Evolutionary conservation across 2,797 vertebrate genomes (phyloP).

Genomic region (Rhabdophis nuchalis): DNA sequence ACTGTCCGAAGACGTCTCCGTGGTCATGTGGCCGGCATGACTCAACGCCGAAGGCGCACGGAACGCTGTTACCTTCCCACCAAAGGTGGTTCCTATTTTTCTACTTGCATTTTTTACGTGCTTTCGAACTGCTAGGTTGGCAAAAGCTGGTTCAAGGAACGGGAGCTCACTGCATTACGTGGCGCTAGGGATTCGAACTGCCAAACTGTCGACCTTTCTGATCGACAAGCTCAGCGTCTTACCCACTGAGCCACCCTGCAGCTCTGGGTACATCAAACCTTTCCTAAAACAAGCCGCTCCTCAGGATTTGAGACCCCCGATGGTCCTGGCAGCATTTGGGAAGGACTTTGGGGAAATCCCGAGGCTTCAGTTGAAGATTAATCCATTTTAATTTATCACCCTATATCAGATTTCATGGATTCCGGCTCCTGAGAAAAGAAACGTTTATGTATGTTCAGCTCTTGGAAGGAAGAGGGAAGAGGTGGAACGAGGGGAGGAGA

Average conservation of each 20-base stretch:
- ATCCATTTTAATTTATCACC: neutral
- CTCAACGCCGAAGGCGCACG: too few relatives aligned
- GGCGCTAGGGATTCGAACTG: too few relatives aligned
- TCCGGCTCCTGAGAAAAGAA: neutral
- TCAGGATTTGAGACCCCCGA: neutral
- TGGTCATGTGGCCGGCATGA: too few relatives aligned
- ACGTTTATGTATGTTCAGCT: neutral
- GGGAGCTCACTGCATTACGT: too few relatives aligned
- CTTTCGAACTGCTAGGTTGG: too few relatives aligned
- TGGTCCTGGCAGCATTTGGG: neutral
- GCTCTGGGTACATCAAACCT: neutral
- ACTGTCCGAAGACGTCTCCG: too few relatives aligned
- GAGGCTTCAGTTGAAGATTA: neutral
- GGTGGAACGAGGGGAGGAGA: neutral
- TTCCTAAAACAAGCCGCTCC: neutral
- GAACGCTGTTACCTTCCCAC: too few relatives aligned
- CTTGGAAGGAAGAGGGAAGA: neutral
- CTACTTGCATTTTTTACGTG: too few relatives aligned
- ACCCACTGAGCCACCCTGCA: neutral
- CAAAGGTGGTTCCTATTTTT: too few relatives aligned
- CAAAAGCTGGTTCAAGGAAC: too few relatives aligned
- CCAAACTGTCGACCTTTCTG: too few relatives aligned
- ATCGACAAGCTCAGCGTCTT: too few relatives aligned
- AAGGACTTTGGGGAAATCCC: neutral
- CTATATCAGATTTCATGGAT: neutral